These are phyloP conservation scores for Neomorphus geoffroyi DNA, from an alignment of 2,797 vertebrate genomes.

Conservation along the genomic window DNA sequence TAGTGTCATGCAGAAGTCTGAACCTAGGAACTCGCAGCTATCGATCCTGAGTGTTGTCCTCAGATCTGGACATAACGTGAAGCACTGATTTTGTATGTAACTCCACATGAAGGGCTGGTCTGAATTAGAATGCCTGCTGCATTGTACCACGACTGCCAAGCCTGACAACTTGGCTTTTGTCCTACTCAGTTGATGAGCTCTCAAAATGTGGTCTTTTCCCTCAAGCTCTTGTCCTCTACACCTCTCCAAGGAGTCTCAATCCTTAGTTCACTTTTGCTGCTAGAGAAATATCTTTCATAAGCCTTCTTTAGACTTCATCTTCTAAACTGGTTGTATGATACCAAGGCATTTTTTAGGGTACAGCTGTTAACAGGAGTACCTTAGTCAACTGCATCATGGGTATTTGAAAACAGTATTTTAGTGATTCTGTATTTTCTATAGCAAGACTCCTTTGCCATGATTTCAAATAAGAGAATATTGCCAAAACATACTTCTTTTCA, in stretches of 20 bases:
- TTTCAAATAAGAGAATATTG: background rate
- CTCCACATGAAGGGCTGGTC: background rate
- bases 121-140: background rate
- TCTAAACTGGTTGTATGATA: background rate
- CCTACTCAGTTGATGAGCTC: conserved; percentile 26
- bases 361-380: background rate
- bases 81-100: background rate
- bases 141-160: background rate
- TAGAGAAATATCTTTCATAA: background rate
- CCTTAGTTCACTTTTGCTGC: background rate
- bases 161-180: conserved; percentile 18
- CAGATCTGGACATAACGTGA: background rate
- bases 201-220: background rate
- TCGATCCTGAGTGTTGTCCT: background rate
- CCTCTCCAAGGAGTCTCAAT: background rate
- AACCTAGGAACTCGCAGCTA: background rate
- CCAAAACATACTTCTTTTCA: background rate
- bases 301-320: background rate
- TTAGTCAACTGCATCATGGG: background rate
- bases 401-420: background rate
- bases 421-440: background rate
- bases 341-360: background rate
- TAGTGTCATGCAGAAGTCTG: background rate
- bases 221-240: conserved; percentile 23
- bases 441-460: background rate